A percentile compares a stretch with the other conserved stretches of the same genome.
These are phyloP conservation scores for Hepsetus odoe DNA, from an alignment of 2,113 vertebrate genomes.

Conservation along the genomic window DNA sequence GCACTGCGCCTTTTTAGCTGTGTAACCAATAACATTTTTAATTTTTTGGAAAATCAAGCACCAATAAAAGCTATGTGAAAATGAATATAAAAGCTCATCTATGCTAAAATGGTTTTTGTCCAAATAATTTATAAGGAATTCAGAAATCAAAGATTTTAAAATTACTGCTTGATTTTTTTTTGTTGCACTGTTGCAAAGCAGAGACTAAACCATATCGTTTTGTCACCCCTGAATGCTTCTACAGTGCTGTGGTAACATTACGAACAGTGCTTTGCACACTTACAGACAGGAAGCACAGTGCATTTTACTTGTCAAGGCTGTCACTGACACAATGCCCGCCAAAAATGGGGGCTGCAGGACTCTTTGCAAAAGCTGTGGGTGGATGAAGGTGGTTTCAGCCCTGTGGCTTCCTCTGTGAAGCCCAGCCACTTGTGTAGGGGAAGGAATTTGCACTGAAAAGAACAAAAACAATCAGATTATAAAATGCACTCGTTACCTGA, in stretches of 20 bases:
- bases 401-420: neutral
- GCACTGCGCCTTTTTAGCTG: no score
- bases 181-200: neutral
- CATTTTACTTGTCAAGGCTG: neutral
- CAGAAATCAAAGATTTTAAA: no score
- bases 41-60: no score
- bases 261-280: neutral
- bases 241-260: neutral
- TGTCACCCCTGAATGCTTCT: no score
- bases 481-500: neutral
- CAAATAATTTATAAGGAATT: no score
- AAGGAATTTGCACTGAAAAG: neutral
- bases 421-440: neutral
- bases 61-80: no score
- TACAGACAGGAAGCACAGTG: neutral
- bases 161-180: no score
- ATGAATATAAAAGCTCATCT: no score
- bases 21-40: no score
- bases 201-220: neutral
- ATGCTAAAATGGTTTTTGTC: no score
- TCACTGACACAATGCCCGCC: neutral
- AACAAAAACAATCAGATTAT: neutral
- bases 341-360: neutral
- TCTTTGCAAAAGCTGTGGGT: neutral
- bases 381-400: neutral